Percentiles rank a stretch among this genome's conserved stretches.
Evolutionary conservation across 2,113 vertebrate species (phyloP).

Genomic region (Colius striatus): DNA sequence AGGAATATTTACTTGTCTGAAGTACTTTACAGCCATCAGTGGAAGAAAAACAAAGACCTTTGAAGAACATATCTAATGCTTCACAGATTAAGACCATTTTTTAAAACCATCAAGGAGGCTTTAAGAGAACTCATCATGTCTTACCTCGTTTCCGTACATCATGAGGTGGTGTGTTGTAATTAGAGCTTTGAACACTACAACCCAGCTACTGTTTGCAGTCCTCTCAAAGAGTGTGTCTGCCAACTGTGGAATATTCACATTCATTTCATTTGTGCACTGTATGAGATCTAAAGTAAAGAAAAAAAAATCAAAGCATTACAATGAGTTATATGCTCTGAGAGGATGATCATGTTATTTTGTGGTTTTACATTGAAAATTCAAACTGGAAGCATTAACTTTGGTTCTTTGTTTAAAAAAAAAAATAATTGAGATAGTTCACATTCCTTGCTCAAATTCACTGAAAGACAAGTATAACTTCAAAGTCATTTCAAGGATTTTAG

Average conservation of each 20-base stretch:
- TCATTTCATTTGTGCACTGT: conserved; percentile 94
- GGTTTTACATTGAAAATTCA: background rate
- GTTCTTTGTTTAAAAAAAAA: background rate
- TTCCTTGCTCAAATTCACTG: background rate
- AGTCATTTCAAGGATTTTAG: background rate
- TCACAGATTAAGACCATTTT: background rate
- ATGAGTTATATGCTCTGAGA: background rate
- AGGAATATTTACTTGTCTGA: background rate
- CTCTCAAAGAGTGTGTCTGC: conserved; percentile 90
- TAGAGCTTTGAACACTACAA: conserved; percentile 97
- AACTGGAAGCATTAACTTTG: background rate
- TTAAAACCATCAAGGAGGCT: background rate
- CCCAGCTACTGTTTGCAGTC: conserved; percentile 93
- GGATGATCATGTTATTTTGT: background rate
- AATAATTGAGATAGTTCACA: background rate
- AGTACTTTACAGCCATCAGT: background rate
- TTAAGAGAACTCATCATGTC: background rate
- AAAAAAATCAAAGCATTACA: conserved; percentile 20
- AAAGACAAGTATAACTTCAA: background rate
- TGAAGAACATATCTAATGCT: background rate
- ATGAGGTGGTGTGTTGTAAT: conserved; percentile 96
- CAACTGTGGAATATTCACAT: conserved; percentile 91
- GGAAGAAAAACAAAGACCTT: background rate
- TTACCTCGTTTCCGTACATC: conserved; percentile 97
- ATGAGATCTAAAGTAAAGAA: conserved; percentile 85